Conservation (phyloP, 2,113 vertebrate species). For the Gadus chalcogrammus region DNA sequence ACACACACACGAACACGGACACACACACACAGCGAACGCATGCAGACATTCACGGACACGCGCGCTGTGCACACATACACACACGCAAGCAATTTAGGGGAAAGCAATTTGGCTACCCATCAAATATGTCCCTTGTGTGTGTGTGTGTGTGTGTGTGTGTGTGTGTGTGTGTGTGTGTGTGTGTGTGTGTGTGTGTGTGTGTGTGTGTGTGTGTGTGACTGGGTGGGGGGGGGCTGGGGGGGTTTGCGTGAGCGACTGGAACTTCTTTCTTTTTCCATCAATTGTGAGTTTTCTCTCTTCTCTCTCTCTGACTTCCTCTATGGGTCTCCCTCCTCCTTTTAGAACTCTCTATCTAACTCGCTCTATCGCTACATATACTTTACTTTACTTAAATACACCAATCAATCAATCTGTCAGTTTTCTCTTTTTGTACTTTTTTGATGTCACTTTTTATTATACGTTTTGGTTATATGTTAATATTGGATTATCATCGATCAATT, state of each 20-base stretch:
- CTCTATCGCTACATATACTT: slow-evolving; percentile 11
- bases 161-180: background rate
- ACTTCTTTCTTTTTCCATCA: background rate
- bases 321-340: slow-evolving; percentile 17
- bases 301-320: background rate
- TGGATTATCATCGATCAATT: no score
- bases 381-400: no score
- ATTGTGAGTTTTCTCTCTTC: background rate
- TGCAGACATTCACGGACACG: no score
- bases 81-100: background rate
- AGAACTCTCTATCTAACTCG: slow-evolving; percentile 22
- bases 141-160: slow-evolving; percentile 16
- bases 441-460: no score
- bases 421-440: background rate
- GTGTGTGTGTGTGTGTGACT: background rate
- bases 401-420: slow-evolving; percentile 29
- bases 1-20: background rate
- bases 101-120: background rate
- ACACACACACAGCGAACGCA: no score
- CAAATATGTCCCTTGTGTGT: background rate
- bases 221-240: background rate
- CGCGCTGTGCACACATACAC: no score
- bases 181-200: background rate
- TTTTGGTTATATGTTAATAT: no score
- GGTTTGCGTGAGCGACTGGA: background rate